Base-by-base conservation (phyloP, 2,888 invertebrate genomes). In the Parthenolecanium corni region DNA sequence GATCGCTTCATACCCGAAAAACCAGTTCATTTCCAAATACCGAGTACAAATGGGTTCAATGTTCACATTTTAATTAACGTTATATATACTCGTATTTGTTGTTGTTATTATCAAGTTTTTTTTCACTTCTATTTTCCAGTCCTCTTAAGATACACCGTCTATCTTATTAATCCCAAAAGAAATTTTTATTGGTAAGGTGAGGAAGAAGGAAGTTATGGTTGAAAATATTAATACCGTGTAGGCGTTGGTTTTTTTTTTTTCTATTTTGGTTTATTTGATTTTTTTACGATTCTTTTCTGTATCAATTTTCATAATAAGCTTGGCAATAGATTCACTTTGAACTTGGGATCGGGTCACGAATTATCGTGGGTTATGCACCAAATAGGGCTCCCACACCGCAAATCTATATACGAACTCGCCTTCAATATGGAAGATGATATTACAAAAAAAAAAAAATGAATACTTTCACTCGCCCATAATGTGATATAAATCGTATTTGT, bases 301-400 rank as follows among this genome's bases (percentile, higher is more conserved):
- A 54, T 54, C 54, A 54, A 54, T 54, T 54, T 54, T 24, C 23
- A 24, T 51, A 49, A 61, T 49, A 36, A 51, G 12, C 25, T 58
- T 44, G 58, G 47, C 46, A 46, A 58, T 46, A 12, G 23, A 61
- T 49, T 61, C 51, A 61, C 25, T 23, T 9, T 23, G 21, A 21
- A 40, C 20, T 23, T 21, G 16, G 21, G 61, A 61, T 61, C 61
- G 38, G 49, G 61, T 61, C 61, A 61, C 61, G 61, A 61, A 36
- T 18, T 61, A 61, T 61, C 61, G 61, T 51, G 61, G 61, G 61
- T 61, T 61, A 46, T 31, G 31, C 31, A 23, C 24, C 61, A 20
- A 51, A 51, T 47, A 31, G 5, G 40, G 49, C 61, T 61, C 61
- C 61, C 61, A 61, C 49, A 61, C 49, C 61, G 61, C 61, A 61